Evolutionary conservation across 2,797 vertebrate genomes (phyloP).

Genomic region (Melanotaenia pygmaea): DNA sequence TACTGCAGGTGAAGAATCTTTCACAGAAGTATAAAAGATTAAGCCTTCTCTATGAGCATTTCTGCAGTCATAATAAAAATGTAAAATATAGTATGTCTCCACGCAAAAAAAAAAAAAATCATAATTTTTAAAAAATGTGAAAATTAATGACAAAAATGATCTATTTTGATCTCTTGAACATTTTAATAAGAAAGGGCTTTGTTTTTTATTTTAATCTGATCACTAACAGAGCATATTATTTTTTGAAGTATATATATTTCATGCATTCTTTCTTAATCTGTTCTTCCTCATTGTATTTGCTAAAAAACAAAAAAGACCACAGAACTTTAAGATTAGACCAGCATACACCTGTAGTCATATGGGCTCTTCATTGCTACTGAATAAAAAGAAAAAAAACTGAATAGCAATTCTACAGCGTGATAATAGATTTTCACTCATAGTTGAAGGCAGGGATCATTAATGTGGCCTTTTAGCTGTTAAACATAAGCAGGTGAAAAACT

Average conservation of each 20-base stretch:
- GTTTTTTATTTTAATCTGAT: background rate
- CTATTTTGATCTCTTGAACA: too few species aligned
- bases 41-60: background rate
- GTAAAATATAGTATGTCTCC: too few species aligned
- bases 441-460: constrained; percentile 55
- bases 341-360: background rate
- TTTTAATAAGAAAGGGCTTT: background rate
- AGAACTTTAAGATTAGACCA: background rate
- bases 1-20: background rate
- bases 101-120: background rate
- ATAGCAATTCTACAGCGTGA: constrained; percentile 1
- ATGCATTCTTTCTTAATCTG: background rate
- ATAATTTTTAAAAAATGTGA: background rate
- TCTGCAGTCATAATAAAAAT: background rate
- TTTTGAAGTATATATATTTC: background rate
- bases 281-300: background rate
- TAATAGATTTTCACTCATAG: constrained; percentile 37
- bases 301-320: background rate
- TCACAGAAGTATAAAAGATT: background rate
- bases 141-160: background rate
- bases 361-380: background rate
- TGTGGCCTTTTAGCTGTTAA: constrained; percentile 58
- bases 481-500: constrained; percentile 58
- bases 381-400: constrained; percentile 22
- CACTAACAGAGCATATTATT: background rate